Base-by-base conservation (phyloP, 2,888 invertebrate species). In the Melanargia galathea region DNA sequence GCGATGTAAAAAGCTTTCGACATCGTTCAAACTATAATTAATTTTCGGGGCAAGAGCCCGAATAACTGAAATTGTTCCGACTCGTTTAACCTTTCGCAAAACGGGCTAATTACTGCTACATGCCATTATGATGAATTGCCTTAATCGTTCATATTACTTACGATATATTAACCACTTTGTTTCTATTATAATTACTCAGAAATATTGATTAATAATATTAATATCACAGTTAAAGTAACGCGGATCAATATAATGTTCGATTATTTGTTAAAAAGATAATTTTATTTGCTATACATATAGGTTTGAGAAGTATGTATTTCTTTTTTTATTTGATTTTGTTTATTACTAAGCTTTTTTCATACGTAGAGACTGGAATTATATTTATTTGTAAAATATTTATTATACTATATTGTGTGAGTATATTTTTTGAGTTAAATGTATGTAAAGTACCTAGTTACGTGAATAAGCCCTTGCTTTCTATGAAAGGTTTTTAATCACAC, bases 71-170 rank as follows among this genome's bases (percentile, higher is more conserved):
- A 70, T 67, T 73, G 74, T 81, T 79, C 76, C 79, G 76, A 75
- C 71, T 74, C 75, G 75, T 81, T 80, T 66, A 73, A 66, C 70
- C 70, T 74, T 73, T 73, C 69, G 69, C 67, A 66, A 60, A 60
- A 69, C 68, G 61, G 67, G 65, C 64, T 77, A 81, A 79, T 82
- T 76, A 72, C 74, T 69, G 70, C 73, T 71, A 73, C 63, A 71
- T 72, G 67, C 69, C 66, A 69, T 68, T 73, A 76, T 81, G 79
- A 80, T 80, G 67, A 79, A 83, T 80, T 76, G 71, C 74, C 55
- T 55, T 48, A 55, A 59, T 51, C 40, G 51, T 38, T 59, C 38
- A 13, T 49, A 45, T 63, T 57, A 63, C 48, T 57, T 38, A 60
- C 52, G 24, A 60, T 51, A 57, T 57, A 60, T 51, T 59, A 55